Evolutionary conservation across 2,797 vertebrate genomes (phyloP), one percentile per base, ranked within the genome.

Genomic region (Halcyon smyrnensis): DNA sequence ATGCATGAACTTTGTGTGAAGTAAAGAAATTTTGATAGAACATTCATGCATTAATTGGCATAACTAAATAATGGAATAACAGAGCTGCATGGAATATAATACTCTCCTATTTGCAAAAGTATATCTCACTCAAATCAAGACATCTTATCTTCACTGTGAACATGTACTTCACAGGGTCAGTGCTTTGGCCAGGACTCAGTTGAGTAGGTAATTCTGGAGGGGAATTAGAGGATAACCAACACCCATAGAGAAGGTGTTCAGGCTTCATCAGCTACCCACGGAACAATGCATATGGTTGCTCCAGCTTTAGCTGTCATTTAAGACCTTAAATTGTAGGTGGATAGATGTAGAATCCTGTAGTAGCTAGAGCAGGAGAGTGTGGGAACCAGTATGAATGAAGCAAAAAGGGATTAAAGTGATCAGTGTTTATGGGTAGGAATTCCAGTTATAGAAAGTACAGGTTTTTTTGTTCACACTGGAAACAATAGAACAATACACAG

Each of bases 111-210:
- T 93, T 86, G 62, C 69, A 78, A 75, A 92, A 78, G 30, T 64
- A 32, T 86, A 1, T 71, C 62, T 85, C 57, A 37, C 41, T 83
- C 45, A 68, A 69, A 70, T 64, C 60, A 95, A 93, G 71, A 67
- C 62, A 90, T 36, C n/a, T 87, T 95, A 87, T 87, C 89, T 89
- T 92, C 60, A 63, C 25, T 57, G 76, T 84, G 69, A 91, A 85
- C 87, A 69, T 50, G 7, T 85, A 85, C 37, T 91, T 80, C 53
- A n/a, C 34, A 74, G 39, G 75, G 82, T 86, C 45, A 70, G 45
- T 59, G 63, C 87, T 87, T 93, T 77, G 84, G 57, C 75, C n/a
- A 77, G 28, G 60, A 95, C 79, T 48, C 92, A 80, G 87, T 0
- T 80, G 53, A 82, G 32, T 25, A 79, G 60, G 48, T 79, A 94